Conservation (phyloP, 2,888 invertebrate species). For the Cynaeus angustus region DNA sequence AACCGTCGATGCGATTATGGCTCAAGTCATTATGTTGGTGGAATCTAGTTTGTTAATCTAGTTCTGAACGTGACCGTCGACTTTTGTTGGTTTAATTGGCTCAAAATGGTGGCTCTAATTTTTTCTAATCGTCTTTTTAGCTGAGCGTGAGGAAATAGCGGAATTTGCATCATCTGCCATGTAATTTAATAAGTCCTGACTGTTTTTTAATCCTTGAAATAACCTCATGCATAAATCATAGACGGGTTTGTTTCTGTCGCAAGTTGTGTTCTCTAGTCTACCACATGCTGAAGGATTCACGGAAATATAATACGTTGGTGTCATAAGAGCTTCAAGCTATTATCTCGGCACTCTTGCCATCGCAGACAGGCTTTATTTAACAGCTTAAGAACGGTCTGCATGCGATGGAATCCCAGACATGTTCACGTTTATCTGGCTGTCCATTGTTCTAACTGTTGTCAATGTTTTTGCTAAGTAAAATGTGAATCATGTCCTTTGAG, state of each 20-base stretch:
- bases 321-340: conserved; percentile 38
- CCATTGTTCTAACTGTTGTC: conserved; percentile 50
- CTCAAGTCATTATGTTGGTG: too few species aligned
- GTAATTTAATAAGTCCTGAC: conserved; percentile 34
- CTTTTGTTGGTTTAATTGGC: too few species aligned
- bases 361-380: conserved; percentile 35
- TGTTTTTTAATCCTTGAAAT: conserved; percentile 7
- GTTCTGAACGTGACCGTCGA: too few species aligned
- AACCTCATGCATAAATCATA: conserved; percentile 41
- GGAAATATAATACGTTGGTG: conserved; percentile 37
- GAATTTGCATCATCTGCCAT: conserved; percentile 36
- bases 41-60: too few species aligned
- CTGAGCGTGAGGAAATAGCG: conserved; percentile 13
- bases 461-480: conserved; percentile 47
- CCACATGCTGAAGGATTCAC: conserved; percentile 41
- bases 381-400: conserved; percentile 31
- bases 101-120: too few species aligned
- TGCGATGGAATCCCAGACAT: conserved; percentile 48
- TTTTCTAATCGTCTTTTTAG: too few species aligned
- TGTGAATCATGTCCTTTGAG: conserved; percentile 51
- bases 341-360: conserved; percentile 37
- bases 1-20: too few species aligned
- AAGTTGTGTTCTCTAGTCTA: conserved; percentile 25
- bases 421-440: conserved; percentile 49
- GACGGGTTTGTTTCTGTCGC: conserved; percentile 14